These are phyloP conservation scores for Theocolax elegans DNA, from an alignment of 1,140 invertebrate genomes.

Conservation along the genomic window DNA sequence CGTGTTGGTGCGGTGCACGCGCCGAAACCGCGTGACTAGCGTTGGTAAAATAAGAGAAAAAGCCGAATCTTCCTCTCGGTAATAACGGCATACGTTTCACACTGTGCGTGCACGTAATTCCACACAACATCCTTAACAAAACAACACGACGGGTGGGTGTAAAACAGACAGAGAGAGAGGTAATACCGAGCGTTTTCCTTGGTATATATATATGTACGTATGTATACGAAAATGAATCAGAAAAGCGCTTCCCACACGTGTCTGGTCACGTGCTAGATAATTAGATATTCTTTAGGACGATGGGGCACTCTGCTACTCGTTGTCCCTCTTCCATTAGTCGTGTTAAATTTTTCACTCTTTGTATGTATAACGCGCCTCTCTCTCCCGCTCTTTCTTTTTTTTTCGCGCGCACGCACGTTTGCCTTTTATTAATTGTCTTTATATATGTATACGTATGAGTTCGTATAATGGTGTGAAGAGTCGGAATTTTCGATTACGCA, in stretches of 20 bases:
- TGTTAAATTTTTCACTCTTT: background rate
- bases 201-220: too few species aligned
- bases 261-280: slow-evolving; percentile 53
- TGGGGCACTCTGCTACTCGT: slow-evolving; percentile 29
- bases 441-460: too few species aligned
- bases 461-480: slow-evolving; percentile 1
- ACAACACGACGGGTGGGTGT: slow-evolving; percentile 43
- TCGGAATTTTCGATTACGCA: background rate
- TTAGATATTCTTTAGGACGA: slow-evolving; percentile 53
- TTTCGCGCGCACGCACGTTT: too few species aligned
- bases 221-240: slow-evolving; percentile 45
- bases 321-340: slow-evolving; percentile 9
- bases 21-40: background rate
- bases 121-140: slow-evolving; percentile 46
- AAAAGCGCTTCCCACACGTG: slow-evolving; percentile 52
- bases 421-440: too few species aligned
- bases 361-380: background rate
- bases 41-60: background rate
- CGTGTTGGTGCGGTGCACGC: background rate
- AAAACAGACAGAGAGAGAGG: too few species aligned
- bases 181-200: background rate
- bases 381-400: too few species aligned
- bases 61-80: slow-evolving; percentile 13
- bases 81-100: slow-evolving; percentile 53
- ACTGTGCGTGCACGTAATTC: slow-evolving; percentile 11